Evolutionary conservation across 2,113 vertebrate species (phyloP), one percentile per base, ranked within the genome.

Genomic region (Peromyscus maniculatus): DNA sequence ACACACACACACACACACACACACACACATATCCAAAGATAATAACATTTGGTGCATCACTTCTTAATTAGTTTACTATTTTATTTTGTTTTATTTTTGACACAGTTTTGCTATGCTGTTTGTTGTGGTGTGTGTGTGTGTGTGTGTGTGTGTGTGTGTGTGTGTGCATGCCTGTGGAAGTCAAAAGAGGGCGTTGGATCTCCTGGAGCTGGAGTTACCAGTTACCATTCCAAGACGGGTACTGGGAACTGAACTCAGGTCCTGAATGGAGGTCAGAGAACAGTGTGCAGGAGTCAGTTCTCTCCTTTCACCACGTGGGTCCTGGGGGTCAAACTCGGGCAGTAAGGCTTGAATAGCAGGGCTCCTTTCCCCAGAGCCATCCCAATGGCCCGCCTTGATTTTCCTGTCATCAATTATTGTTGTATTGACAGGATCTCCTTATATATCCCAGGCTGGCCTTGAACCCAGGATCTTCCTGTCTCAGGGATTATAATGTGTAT

Each of bases 1-100:
- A 52, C 7, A 52, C 7, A 52, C 49, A 49, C 49, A 49, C 49
- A 49, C 49, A 49, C 49, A 52, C 49, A 52, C 49, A 52, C 49
- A 52, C 49, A 52, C 49, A 62, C 6, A 46, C 80, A 52, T 57
- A 91, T 90, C 92, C 62, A 82, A 93, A 71, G 13, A 62, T 62
- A 52, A 52, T 46, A 72, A 28, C n/a, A 71, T 49, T 31, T 16
- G 13, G 43, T 16, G 28, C 16, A 21, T 82, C 43, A 57, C 43
- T 92, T 75, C 66, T 31, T 71, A 74, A 28, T 88, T 84, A 83
- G 67, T 93, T 94, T 49, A 69, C 66, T 49, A 33, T 89, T 52
- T 52, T 52, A 9, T 91, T 64, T 80, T 55, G 10, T 57, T 82
- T 79, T 55, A 16, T 9, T 57, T 82, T 57, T 82, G 52, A 57